phyloP scores from a whole-genome alignment of 2,797 vertebrate species.

The Dipus sagitta region DNA sequence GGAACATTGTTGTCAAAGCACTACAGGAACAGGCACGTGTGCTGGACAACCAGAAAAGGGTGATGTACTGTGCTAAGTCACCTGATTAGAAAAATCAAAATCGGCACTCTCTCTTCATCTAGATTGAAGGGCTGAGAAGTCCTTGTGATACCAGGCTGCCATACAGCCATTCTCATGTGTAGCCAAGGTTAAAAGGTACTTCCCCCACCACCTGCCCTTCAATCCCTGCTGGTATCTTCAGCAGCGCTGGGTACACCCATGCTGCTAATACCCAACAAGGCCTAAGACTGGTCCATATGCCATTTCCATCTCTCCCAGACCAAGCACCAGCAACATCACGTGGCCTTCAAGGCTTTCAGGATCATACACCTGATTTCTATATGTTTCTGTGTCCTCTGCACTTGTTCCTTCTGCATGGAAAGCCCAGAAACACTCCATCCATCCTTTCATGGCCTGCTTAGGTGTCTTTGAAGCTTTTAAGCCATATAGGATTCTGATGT shows the following conservation, averaged over 20 bases:
- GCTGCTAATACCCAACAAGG: neutral
- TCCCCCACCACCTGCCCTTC: no score
- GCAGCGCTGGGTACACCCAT: no score
- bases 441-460: neutral
- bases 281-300: neutral
- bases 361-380: neutral
- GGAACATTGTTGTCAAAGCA: neutral
- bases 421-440: neutral
- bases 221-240: no score
- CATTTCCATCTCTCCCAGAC: neutral
- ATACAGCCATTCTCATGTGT: no score
- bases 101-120: no score
- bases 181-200: no score
- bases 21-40: no score
- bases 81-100: no score
- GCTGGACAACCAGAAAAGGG: no score
- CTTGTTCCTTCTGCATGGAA: neutral
- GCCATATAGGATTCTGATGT: accelerated
- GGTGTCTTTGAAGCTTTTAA: neutral
- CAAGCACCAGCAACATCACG: neutral
- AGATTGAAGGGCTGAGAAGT: no score
- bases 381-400: neutral
- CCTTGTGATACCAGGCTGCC: no score
- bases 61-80: no score
- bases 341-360: neutral